Percentiles rank a stretch among this genome's conserved stretches.
These are phyloP conservation scores for Nasonia longicornis DNA, from an alignment of 1,140 invertebrate genomes.

Conservation along the genomic window DNA sequence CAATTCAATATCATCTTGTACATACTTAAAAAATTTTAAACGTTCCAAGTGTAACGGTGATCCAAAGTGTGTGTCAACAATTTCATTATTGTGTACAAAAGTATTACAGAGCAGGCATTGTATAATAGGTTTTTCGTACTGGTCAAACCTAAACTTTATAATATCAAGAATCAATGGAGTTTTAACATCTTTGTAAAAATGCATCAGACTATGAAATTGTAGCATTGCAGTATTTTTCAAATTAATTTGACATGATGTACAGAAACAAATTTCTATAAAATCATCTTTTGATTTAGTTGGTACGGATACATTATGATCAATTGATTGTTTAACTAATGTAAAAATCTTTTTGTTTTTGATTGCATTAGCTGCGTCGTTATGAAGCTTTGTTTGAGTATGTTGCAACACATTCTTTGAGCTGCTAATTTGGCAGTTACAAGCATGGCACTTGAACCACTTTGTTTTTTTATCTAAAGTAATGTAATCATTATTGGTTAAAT, in stretches of 20 bases:
- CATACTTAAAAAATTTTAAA: background rate
- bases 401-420: background rate
- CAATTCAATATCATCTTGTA: background rate
- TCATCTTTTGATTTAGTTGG: background rate
- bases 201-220: slow-evolving; percentile 12
- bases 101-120: slow-evolving; percentile 25
- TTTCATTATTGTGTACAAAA: background rate
- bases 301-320: background rate
- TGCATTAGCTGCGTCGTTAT: background rate
- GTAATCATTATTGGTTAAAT: background rate
- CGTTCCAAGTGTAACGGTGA: background rate
- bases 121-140: background rate
- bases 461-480: background rate
- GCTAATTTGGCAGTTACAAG: slow-evolving; percentile 4
- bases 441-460: background rate
- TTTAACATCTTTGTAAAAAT: slow-evolving; percentile 17
- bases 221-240: background rate
- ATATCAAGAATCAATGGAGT: slow-evolving; percentile 1
- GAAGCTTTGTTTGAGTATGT: background rate
- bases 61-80: background rate
- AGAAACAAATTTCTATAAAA: slow-evolving; percentile 5
- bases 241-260: background rate
- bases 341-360: background rate
- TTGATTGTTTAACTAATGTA: background rate
- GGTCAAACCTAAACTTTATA: slow-evolving; percentile 5